Conservation (phyloP, 2,888 invertebrate genomes). For the Opisthograptis luteolata region DNA sequence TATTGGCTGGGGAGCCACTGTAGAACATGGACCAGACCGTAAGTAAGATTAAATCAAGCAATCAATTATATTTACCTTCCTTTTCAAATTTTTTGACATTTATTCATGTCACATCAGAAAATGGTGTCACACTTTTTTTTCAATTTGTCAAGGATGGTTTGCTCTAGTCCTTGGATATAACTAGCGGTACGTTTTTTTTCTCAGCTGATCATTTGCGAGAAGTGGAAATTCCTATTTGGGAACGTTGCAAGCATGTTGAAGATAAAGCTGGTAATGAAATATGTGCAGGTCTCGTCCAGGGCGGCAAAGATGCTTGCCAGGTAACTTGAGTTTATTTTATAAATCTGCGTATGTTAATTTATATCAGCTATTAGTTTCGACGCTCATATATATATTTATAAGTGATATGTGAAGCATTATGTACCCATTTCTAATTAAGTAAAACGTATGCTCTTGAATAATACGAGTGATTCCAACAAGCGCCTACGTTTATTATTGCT, state of each 20-base stretch:
- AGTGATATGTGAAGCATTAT: not conserved
- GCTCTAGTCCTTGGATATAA: not conserved
- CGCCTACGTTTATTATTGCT: slow-evolving; percentile 14
- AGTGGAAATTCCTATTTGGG: slow-evolving; percentile 90
- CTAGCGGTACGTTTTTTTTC: slow-evolving; percentile 38
- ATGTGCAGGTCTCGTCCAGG: slow-evolving; percentile 90
- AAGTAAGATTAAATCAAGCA: slow-evolving; percentile 59
- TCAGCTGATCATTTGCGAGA: slow-evolving; percentile 92
- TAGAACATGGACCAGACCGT: slow-evolving; percentile 92
- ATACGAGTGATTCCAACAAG: slow-evolving; percentile 1
- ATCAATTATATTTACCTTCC: not conserved
- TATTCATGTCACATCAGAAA: too few relatives aligned
- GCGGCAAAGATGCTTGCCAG: slow-evolving; percentile 93
- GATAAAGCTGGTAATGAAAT: slow-evolving; percentile 88
- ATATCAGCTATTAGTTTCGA: not conserved
- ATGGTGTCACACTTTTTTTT: too few relatives aligned
- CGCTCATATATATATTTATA: not conserved
- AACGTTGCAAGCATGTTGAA: slow-evolving; percentile 85
- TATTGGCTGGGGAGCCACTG: slow-evolving; percentile 93
- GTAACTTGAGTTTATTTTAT: slow-evolving; percentile 47
- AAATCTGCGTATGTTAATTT: too few relatives aligned
- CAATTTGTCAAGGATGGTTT: too few relatives aligned
- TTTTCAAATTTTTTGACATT: too few relatives aligned
- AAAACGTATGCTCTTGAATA: not conserved
- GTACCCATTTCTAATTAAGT: not conserved